A percentile compares a stretch with the other conserved stretches of the same genome.
These are phyloP conservation scores for Neodiprion pinetum DNA, from an alignment of 1,140 invertebrate species.

Conservation along the genomic window DNA sequence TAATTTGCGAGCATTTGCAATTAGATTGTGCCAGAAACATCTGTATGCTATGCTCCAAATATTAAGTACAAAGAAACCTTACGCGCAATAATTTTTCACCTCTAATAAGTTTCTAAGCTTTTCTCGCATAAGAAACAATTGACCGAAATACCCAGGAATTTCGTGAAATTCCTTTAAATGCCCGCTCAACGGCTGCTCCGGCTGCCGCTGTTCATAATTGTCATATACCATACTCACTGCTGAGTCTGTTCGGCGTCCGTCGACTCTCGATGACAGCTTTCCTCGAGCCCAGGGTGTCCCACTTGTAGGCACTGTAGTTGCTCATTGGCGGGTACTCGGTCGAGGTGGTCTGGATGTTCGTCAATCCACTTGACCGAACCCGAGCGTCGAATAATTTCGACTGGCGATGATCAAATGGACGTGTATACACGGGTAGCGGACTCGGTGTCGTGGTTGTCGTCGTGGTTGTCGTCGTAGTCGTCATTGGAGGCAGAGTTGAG, in stretches of 20 bases:
- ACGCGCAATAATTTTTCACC: too few species aligned
- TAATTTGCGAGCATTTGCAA: too few species aligned
- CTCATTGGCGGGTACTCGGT: slow-evolving; percentile 53
- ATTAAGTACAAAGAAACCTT: too few species aligned
- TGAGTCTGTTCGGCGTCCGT: slow-evolving; percentile 41
- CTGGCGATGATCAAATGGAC: neutral
- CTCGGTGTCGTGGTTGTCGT: slow-evolving; percentile 35
- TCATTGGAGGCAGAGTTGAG: neutral
- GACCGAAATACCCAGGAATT: too few species aligned
- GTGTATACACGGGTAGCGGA: slow-evolving; percentile 27
- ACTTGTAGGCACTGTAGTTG: slow-evolving; percentile 49
- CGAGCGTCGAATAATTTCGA: neutral
- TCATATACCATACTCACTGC: slow-evolving; percentile 38
- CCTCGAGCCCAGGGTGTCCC: slow-evolving; percentile 50
- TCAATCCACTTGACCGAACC: too few species aligned
- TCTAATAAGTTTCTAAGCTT: too few species aligned
- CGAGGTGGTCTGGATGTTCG: neutral
- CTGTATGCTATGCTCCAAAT: too few species aligned
- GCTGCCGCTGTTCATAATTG: too few species aligned
- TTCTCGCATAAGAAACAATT: too few species aligned
- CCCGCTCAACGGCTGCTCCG: too few species aligned
- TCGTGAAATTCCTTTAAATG: too few species aligned
- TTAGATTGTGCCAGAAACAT: too few species aligned
- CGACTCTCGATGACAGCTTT: slow-evolving; percentile 50
- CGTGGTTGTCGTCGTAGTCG: slow-evolving; percentile 24